Base-by-base conservation (phyloP, 2,888 invertebrate genomes). In the Leptopterna dolabrata region DNA sequence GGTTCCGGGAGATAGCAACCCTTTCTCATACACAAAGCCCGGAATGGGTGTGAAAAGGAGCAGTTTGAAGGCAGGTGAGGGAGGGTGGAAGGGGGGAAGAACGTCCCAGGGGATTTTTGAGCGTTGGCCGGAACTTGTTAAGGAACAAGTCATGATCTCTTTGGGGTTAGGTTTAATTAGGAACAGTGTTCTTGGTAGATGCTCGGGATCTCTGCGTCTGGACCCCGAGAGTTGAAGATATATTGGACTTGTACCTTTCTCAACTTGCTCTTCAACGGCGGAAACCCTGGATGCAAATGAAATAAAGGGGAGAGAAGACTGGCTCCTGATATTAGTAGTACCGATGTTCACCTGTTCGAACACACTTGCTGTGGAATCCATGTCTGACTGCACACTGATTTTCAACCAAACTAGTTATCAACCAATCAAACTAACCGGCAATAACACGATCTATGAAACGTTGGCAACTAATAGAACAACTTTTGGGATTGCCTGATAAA, bases 141-240 rank as follows among this genome's bases (percentile, higher is more conserved):
- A 76, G 36, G 70, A 83, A 76, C 51, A 76, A 76, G 76, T 76
- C 76, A 76, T 76, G 76, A 51, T 76, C 51, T 76, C 55, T 86
- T 86, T 76, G 86, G 82, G 86, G 83, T 76, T 76, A 19, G 70
- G 86, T 86, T 86, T 86, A 86, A 86, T 86, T 86, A 86, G 76
- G 86, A 86, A 86, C 86, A 70, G 86, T 76, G 86, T 86, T 86
- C 86, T 51, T 45, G 55, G 51, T 47, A 27, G 41, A 45, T 45
- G 80, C 80, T 80, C 80, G 27, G 82, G 63, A 45, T 78, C 43
- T 43, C 70, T 36, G 29, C n/a, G 41, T n/a, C 41, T 16, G 55
- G 47, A 24, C 81, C 76, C 81, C 76, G 9, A 43, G 45, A 29
- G 30, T 24, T 43, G n/a, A 86, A 86, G 86, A 86, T 86, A 86